Percentiles rank a stretch among this genome's conserved stretches.
phyloP scores from a whole-genome alignment of 2,797 vertebrate genomes.

The Liparis tanakae region DNA sequence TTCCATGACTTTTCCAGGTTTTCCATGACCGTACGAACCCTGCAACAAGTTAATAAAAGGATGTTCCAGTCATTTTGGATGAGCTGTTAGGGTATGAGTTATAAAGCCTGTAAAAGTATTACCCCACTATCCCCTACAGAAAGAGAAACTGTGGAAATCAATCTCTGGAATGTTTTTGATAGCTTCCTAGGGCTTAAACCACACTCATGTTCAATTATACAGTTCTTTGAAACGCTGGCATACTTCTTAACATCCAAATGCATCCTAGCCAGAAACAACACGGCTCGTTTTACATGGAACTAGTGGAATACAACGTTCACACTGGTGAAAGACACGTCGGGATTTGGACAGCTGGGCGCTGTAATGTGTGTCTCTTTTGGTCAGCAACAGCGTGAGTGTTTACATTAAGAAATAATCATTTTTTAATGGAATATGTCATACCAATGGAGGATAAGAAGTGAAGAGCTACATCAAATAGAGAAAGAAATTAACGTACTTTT shows the following conservation, averaged over 20 bases:
- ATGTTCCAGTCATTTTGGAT: not conserved
- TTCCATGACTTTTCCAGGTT: no score
- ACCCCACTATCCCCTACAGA: conserved; percentile 12
- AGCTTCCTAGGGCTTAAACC: conserved; percentile 47
- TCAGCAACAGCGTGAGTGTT: conserved; percentile 22
- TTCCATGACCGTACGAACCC: no score
- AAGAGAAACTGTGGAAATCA: conserved; percentile 32
- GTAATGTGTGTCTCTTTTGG: conserved; percentile 15
- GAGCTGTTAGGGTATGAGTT: conserved; percentile 25
- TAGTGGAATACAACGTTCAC: conserved; percentile 32
- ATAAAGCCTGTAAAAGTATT: not conserved
- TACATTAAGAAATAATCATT: conserved; percentile 16
- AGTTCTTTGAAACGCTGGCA: conserved; percentile 29
- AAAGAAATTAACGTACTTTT: conserved; percentile 14
- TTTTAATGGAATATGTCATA: conserved; percentile 27
- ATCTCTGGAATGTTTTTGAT: conserved; percentile 59
- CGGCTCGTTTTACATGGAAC: conserved; percentile 19
- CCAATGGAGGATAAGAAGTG: not conserved
- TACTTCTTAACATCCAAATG: conserved; percentile 38
- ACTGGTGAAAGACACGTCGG: conserved; percentile 28
- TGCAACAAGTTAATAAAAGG: conserved; percentile 23
- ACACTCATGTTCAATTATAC: conserved; percentile 44
- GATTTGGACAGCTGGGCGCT: conserved; percentile 25
- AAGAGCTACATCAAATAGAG: not conserved
- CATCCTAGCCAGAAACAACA: conserved; percentile 54